Percentiles rank a stretch among this genome's conserved stretches.
These are phyloP conservation scores for Atractosteus spatula DNA, from an alignment of 2,113 vertebrate species.

Conservation along the genomic window DNA sequence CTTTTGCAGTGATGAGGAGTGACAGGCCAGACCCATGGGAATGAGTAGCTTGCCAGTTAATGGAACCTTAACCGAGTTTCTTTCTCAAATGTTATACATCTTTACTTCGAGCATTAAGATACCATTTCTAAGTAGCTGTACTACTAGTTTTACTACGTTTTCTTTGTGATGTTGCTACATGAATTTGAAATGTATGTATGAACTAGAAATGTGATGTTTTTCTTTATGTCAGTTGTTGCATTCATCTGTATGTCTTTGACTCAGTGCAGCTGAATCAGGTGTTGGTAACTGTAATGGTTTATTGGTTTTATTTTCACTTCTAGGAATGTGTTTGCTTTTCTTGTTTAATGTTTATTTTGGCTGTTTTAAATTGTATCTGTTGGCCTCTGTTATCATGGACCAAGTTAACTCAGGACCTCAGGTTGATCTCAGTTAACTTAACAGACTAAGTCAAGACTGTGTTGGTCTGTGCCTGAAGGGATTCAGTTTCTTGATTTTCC, in stretches of 20 bases:
- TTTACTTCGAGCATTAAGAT: conserved; percentile 35
- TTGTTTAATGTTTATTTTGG: too few relatives aligned
- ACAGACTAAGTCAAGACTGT: too few relatives aligned
- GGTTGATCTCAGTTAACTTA: too few relatives aligned
- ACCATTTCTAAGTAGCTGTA: conserved; percentile 18
- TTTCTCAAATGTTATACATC: conserved; percentile 43
- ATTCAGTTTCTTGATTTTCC: neutral
- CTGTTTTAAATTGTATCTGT: too few relatives aligned
- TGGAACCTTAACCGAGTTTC: conserved; percentile 51
- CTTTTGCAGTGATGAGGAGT: conserved; percentile 45
- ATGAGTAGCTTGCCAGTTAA: conserved; percentile 44
- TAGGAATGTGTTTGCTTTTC: neutral
- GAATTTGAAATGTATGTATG: neutral
- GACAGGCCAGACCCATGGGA: conserved; percentile 48
- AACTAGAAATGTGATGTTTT: neutral
- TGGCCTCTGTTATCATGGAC: too few relatives aligned
- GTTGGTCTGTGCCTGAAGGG: neutral
- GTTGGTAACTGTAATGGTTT: conserved; percentile 40
- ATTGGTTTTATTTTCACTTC: conserved; percentile 5
- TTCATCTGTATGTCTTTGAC: conserved; percentile 18
- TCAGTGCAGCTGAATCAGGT: conserved; percentile 4
- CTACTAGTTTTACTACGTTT: too few relatives aligned
- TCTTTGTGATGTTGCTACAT: neutral
- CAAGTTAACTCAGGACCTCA: too few relatives aligned
- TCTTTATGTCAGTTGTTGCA: neutral